Evolutionary conservation across 2,888 invertebrate genomes (phyloP).

Genomic region (Nymphalis c-album): DNA sequence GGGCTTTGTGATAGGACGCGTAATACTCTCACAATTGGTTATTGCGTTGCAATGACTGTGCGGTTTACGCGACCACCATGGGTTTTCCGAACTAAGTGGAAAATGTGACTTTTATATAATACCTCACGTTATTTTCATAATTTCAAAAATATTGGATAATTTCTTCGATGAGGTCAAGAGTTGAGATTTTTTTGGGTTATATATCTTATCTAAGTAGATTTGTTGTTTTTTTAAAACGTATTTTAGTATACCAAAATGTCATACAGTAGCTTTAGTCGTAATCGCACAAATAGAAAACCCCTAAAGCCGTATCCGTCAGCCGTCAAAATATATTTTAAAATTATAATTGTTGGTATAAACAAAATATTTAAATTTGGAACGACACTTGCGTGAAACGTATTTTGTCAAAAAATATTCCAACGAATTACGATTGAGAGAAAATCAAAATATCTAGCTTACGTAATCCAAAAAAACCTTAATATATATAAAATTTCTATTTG

Average conservation of each 20-base stretch:
- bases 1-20: slow-evolving; percentile 77
- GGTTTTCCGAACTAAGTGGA: slow-evolving; percentile 57
- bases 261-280: too few relatives aligned
- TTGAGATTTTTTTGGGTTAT: not conserved
- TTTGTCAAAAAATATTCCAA: not conserved
- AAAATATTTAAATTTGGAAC: slow-evolving; percentile 46
- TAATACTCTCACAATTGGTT: slow-evolving; percentile 82
- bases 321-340: not conserved
- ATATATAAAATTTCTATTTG: too few relatives aligned
- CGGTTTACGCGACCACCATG: slow-evolving; percentile 67
- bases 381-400: slow-evolving; percentile 37
- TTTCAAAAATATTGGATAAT: not conserved
- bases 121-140: slow-evolving; percentile 39
- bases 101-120: slow-evolving; percentile 45
- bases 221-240: too few relatives aligned
- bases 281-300: too few relatives aligned
- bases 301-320: not conserved
- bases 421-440: too few relatives aligned
- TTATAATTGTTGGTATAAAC: slow-evolving; percentile 37
- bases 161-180: not conserved
- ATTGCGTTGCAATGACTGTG: slow-evolving; percentile 80
- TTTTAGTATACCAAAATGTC: too few relatives aligned
- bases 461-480: too few relatives aligned
- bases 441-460: too few relatives aligned
- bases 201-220: too few relatives aligned